Conservation (phyloP, 1,140 invertebrate species). For the Magallana gigas region DNA sequence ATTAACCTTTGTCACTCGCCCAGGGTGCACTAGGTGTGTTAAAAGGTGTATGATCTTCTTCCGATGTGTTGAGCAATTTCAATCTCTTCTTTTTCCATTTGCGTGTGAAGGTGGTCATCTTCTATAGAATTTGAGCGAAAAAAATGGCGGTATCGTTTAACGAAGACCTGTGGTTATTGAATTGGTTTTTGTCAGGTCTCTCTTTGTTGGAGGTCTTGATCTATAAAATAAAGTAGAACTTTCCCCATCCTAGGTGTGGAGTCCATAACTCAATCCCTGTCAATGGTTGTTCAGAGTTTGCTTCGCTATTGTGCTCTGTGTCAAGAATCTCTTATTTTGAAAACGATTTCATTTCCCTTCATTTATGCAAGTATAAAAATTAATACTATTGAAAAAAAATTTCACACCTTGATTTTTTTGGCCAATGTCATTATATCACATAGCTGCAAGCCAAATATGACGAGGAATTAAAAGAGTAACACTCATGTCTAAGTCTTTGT, state of each 20-base stretch:
- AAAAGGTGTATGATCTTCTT: constrained; percentile 20
- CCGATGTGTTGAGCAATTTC: constrained; percentile 30
- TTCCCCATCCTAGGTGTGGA: not conserved
- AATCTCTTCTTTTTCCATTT: not conserved
- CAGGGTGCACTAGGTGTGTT: constrained; percentile 37
- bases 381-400: not conserved
- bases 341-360: not conserved
- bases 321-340: not conserved
- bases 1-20: constrained; percentile 54
- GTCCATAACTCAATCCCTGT: not conserved
- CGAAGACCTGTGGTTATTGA: constrained; percentile 10
- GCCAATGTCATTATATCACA: not conserved
- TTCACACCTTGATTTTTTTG: not conserved
- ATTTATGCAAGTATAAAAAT: not conserved
- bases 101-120: constrained; percentile 1
- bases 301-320: not conserved
- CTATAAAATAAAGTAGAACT: not conserved
- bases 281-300: not conserved
- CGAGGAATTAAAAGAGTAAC: not conserved
- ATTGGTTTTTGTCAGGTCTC: not conserved
- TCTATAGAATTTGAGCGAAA: not conserved
- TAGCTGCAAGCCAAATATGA: not conserved
- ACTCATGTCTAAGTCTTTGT: not conserved
- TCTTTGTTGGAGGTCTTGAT: constrained; percentile 23
- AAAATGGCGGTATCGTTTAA: constrained; percentile 16